phyloP scores from a whole-genome alignment of 1,140 invertebrate genomes.

The Liolophura sinensis region DNA sequence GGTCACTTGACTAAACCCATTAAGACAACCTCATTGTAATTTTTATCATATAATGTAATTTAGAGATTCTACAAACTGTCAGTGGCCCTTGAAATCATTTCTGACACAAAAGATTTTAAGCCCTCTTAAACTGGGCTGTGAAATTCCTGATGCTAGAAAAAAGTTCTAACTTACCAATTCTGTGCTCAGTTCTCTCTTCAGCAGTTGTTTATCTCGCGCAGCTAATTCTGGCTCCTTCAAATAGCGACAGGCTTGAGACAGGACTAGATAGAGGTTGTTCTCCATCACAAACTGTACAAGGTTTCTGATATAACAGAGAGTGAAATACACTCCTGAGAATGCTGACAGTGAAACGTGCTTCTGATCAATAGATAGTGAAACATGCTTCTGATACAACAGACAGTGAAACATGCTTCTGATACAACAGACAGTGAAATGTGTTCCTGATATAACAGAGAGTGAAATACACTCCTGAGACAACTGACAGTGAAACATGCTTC shows the following conservation, averaged over 20 bases:
- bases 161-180: conserved; percentile 55
- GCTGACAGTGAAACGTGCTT: neutral
- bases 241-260: conserved; percentile 55
- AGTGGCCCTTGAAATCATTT: neutral
- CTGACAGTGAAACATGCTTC: neutral
- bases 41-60: neutral
- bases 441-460: neutral
- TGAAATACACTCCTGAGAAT: neutral
- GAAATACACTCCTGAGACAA: neutral
- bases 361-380: neutral
- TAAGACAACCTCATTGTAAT: too few relatives aligned
- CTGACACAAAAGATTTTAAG: neutral
- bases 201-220: conserved; percentile 52
- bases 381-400: neutral
- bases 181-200: conserved; percentile 56
- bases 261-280: conserved; percentile 44
- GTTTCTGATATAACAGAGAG: neutral
- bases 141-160: neutral
- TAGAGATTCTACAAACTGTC: too few relatives aligned
- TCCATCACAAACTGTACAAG: conserved; percentile 44
- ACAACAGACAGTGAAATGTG: neutral
- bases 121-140: neutral
- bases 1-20: too few relatives aligned
- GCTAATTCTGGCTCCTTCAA: conserved; percentile 44
- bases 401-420: neutral